Conservation (phyloP, 2,113 vertebrate species). For the Pterocles orientalis region DNA sequence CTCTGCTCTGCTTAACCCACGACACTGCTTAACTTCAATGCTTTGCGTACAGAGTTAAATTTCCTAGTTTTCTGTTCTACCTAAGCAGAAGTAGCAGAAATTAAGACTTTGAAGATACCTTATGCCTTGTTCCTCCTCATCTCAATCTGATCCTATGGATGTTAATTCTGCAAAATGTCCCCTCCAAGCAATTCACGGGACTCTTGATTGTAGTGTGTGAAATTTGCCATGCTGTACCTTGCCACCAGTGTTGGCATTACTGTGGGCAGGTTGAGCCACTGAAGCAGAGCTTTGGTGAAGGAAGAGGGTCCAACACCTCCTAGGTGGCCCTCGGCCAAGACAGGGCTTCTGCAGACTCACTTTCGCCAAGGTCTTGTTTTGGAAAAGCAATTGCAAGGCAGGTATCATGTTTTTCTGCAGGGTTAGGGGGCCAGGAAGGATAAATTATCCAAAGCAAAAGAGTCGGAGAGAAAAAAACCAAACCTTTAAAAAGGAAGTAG, state of each 20-base stretch:
- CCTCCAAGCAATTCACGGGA: fast-evolving
- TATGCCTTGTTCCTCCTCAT: neutral
- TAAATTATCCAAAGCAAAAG: conserved; percentile 36
- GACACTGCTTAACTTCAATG: neutral
- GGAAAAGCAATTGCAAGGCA: neutral
- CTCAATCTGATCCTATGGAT: neutral
- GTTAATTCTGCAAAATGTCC: neutral
- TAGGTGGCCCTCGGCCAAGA: neutral
- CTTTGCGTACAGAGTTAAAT: neutral
- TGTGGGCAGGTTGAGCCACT: neutral
- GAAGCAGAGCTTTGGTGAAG: conserved; percentile 1
- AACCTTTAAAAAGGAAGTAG: neutral
- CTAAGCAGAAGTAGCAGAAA: neutral
- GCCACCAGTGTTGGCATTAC: neutral
- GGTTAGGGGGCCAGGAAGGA: neutral
- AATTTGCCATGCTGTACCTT: neutral
- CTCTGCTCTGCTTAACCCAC: too few relatives aligned
- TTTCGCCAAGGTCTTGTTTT: neutral
- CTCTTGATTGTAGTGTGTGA: neutral
- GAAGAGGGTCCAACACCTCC: neutral
- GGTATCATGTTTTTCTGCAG: neutral
- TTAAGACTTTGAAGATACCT: neutral
- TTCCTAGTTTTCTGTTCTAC: neutral
- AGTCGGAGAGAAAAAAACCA: neutral
- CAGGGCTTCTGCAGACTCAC: neutral